Base-by-base conservation (phyloP, 2,113 vertebrate species). In the Hepsetus odoe region DNA sequence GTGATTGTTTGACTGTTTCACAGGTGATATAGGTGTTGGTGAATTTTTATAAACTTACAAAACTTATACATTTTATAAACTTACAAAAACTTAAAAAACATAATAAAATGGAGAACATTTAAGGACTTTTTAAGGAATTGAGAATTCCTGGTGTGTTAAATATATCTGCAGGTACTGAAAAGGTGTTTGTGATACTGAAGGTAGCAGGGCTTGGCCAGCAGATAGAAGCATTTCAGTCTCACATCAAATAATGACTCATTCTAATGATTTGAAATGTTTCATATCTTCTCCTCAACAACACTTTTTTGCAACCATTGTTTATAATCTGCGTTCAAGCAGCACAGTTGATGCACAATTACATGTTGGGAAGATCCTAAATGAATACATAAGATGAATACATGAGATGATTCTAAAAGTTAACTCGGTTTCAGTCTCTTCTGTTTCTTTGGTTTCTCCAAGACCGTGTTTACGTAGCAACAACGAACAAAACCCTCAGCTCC, bases 401-500 rank as follows among this genome's bases (percentile, higher is more conserved):
- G n/a, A n/a, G n/a, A n/a, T n/a, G n/a, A n/a, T n/a, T n/a, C n/a
- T n/a, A n/a, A n/a, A n/a, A n/a, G n/a, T n/a, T n/a, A n/a, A n/a
- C n/a, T n/a, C n/a, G n/a, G n/a, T n/a, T n/a, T n/a, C 6, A 13
- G n/a, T 30, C 8, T n/a, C 20, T 14, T 38, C 22, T n/a, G 32
- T 58, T 6, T 68, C 1, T 77, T 30, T 71, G 20, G 64, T 79
- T 42, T 16, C 12, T 22, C 10, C 72, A 24, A 85, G 75, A 3
- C 16, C 51, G 44, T 14, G 51, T 84, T 73, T 58, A 72, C 13
- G 3, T 20, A 8, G 7, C 18, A 6, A 71, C 0, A 28, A 38
- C 8, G 24, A 59, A 69, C 44, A 1, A 4, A 24, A 81, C 55
- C 44, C 22, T 28, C 7, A 86, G 80, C 71, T 86, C 55, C 4